Evolutionary conservation across 2,888 invertebrate genomes (phyloP), one percentile per base, ranked within the genome.

Genomic region (Parnassius mnemosyne): DNA sequence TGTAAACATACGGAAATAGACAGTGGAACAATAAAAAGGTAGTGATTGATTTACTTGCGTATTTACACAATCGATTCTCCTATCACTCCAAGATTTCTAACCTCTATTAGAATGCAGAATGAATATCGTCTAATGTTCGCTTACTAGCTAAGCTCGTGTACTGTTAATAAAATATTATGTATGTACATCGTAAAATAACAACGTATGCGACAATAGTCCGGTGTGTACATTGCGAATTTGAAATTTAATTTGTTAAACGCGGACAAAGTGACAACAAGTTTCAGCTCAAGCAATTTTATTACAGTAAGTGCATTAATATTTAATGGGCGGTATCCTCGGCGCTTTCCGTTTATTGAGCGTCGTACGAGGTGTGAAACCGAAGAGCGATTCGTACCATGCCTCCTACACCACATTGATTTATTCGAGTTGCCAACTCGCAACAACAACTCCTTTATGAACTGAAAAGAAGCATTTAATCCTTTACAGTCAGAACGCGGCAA

Each of bases 361-460:
- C 69, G 66, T 65, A 60, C 68, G 69, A 81, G 77, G 82, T 80
- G 80, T 76, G 78, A 81, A 83, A 76, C 71, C 74, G 69, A 75
- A 80, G 71, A 73, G 72, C 71, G 66, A 67, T 75, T 75, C 78
- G 79, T 79, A 79, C 79, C 80, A 78, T 77, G 73, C 74, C 57
- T 53, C 53, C 49, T 73, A 65, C 64, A 69, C 68, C 70, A 67
- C 74, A 76, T 77, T 82, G 81, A 82, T 80, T 80, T 82, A 80
- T 73, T 72, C 65, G 63, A 67, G 63, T 53, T 63, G 62, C 60
- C 25, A 57, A 44, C 60, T 55, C 63, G 61, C 64, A 61, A 53
- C 58, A 25, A 25, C 55, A 60, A 41, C 57, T 57, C 51, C 46
- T 61, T 53, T 63, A 60, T 49, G 46, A 55, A 56, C 51, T 58